phyloP scores from a whole-genome alignment of 2,113 vertebrate species.

The Bubo blakistoni region DNA sequence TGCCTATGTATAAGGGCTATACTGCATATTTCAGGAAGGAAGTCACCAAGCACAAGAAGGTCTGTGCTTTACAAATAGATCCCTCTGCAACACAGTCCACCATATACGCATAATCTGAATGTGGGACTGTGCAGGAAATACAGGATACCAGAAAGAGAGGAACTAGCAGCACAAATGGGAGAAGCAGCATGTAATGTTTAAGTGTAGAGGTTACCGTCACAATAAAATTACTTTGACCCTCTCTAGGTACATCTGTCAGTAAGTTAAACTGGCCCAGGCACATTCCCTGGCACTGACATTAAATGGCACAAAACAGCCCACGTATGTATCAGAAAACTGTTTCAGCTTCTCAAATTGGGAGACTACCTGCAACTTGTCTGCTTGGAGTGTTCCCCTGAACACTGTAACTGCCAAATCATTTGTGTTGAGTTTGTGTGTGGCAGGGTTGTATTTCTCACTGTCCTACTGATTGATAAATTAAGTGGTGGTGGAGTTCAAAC shows the following conservation, averaged over 20 bases:
- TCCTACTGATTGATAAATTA: too few species aligned
- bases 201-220: background rate
- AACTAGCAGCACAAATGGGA: background rate
- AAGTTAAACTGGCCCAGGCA: background rate
- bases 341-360: background rate
- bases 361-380: background rate
- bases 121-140: background rate
- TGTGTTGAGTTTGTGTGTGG: too few species aligned
- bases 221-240: background rate
- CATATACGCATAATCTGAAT: background rate
- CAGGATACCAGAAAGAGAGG: background rate
- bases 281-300: background rate
- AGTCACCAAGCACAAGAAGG: background rate
- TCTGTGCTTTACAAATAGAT: background rate
- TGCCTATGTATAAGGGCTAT: background rate
- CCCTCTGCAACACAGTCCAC: background rate
- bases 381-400: background rate
- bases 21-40: background rate
- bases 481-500: too few species aligned
- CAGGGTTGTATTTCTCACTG: too few species aligned
- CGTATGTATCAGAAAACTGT: background rate
- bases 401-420: background rate
- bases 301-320: background rate
- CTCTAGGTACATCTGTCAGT: background rate
- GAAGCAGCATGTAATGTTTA: background rate